Base-by-base conservation (phyloP, 2,797 vertebrate genomes). In the Cacajao melanocephalus region DNA sequence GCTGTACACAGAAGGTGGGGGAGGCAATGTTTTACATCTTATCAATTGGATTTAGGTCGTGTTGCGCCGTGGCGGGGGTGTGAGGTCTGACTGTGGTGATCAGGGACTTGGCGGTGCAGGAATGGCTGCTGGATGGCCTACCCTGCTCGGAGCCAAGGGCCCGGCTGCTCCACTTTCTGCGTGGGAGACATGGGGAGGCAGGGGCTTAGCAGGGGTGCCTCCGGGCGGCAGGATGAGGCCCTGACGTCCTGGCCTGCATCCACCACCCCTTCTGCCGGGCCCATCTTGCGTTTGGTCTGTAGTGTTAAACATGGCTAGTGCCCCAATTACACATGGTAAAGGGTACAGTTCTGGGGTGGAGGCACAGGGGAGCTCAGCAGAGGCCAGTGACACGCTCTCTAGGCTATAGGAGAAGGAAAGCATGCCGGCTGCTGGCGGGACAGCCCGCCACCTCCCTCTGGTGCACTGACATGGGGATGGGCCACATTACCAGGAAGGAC, bases 21-120 rank as follows among this genome's bases (percentile, higher is more conserved):
- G 88, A 94, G 94, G 80, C 12, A 0, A 44, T 97, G 98, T 96
- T 80, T 39, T 82, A 95, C 97, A 97, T 95, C 73, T 24, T 8
- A 83, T 79, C 94, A 93, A 83, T 96, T 81, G 95, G 92, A 94
- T 96, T 93, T 92, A 88, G 94, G 44, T 6, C 1, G 15, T 46
- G 84, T 87, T 36, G 80, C 6, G 44, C 24, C 5, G 8, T 0
- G 2, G 39, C 1, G 1, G 58, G 81, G 55, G 28, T 39, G 5
- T 0, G 87, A 82, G 76, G 75, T 48, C 83, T 92, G 90, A 72
- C 3, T 0, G 0, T 0, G 39, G 64, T 64, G 83, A 93, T 80
- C 19, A 70, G 89, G 3, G 0, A 28, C 1, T 0, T 0, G 26
- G 90, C 28, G 7, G 46, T 0, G 13, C 87, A 7, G 1, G 13